Conservation (phyloP, 2,797 vertebrate species). For the Malacoctenus gilli region DNA sequence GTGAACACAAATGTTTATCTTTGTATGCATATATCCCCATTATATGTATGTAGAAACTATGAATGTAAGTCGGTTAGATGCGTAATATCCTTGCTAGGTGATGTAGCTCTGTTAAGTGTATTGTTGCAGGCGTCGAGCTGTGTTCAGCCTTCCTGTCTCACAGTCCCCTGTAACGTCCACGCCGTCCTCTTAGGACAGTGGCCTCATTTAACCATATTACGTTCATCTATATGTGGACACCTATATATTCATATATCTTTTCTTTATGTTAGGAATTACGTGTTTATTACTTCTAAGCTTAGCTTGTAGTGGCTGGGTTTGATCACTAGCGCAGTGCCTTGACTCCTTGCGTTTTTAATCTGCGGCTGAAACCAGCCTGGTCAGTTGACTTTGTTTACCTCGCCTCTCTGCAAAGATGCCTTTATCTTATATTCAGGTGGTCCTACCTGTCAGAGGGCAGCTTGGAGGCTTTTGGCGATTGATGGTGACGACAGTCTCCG, state of each 20-base stretch:
- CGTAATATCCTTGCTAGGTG: conserved; percentile 66
- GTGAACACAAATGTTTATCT: conserved; percentile 46
- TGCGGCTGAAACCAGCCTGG: conserved; percentile 44
- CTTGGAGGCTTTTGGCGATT: conserved; percentile 50
- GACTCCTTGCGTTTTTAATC: conserved; percentile 51
- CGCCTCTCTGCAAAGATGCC: conserved; percentile 57
- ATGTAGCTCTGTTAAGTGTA: conserved; percentile 67
- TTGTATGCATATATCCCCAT: conserved; percentile 64
- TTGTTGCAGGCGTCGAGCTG: conserved; percentile 51
- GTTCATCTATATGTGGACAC: conserved; percentile 64
- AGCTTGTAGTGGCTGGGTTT: conserved; percentile 66
- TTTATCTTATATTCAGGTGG: conserved; percentile 57
- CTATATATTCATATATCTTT: conserved; percentile 70
- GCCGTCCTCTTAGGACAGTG: conserved; percentile 24
- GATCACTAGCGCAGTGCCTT: conserved; percentile 73
- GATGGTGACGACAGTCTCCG: conserved; percentile 27
- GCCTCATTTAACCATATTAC: conserved; percentile 68
- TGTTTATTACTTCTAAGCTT: conserved; percentile 67
- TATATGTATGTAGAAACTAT: conserved; percentile 67
- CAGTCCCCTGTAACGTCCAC: conserved; percentile 37
- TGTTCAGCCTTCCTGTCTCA: conserved; percentile 49
- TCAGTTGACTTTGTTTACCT: conserved; percentile 66
- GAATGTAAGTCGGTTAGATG: conserved; percentile 72
- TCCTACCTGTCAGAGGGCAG: conserved; percentile 60
- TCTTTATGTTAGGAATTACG: conserved; percentile 69